Base-by-base conservation (phyloP, 2,888 invertebrate genomes). In the Callosobruchus maculatus region DNA sequence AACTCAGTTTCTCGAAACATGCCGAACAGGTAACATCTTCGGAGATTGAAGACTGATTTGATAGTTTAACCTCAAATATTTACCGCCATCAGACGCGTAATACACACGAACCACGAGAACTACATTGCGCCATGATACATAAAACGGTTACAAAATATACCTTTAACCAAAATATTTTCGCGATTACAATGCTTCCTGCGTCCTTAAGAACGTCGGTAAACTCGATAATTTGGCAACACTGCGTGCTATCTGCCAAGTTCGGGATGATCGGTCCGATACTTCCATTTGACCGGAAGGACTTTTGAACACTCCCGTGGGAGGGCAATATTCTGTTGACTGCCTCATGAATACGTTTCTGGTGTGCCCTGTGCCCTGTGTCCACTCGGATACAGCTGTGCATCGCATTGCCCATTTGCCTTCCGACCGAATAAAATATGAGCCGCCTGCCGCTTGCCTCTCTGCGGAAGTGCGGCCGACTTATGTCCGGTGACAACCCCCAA, bases 201-300 rank as follows among this genome's bases (percentile, higher is more conserved):
- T n/a, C n/a, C n/a, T n/a, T n/a, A n/a, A n/a, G n/a, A n/a, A n/a
- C n/a, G n/a, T n/a, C n/a, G n/a, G n/a, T n/a, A 26, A 26, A 26
- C 7, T 7, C 26, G 26, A 26, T 2, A 7, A 49, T 5, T 49
- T 49, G 49, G 49, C 49, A 49, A 49, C 49, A 49, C 13, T 18
- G 22, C 1, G 0, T 9, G 68, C 5, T 1, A 21, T 21, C 68
- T 21, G 68, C 9, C 68, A 3, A 68, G 21, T 22, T 20, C 21
- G 21, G 68, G 80, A 81, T 83, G 84, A 83, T 81, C 81, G 79
- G 81, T 82, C 77, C 79, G 80, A 78, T 77, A 77, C 78, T 80
- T 80, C 80, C 77, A 80, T 79, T 81, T 80, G 80, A 78, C 80
- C 79, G 80, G 77, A 78, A 81, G 78, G 79, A 78, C 78, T 78